A percentile compares a stretch with the other conserved stretches of the same genome.
These are phyloP conservation scores for Deroplatys truncata DNA, from an alignment of 2,888 invertebrate genomes.

Conservation along the genomic window DNA sequence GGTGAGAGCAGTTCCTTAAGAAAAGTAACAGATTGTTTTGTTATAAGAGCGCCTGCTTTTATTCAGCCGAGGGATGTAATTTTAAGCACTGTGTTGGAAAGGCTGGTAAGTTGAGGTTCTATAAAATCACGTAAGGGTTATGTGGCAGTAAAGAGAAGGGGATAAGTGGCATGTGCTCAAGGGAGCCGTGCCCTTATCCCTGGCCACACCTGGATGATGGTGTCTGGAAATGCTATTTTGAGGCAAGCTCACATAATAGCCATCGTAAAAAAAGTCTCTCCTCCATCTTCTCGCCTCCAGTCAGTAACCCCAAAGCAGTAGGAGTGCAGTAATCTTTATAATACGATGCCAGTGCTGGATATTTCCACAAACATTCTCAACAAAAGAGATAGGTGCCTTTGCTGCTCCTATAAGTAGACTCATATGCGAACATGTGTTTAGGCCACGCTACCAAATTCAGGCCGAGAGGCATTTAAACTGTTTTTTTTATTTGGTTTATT, in stretches of 20 bases:
- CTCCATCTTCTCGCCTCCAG: neutral
- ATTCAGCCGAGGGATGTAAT: neutral
- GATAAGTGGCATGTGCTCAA: neutral
- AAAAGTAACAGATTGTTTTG: neutral
- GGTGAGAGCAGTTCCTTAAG: neutral
- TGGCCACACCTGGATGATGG: constrained; percentile 12
- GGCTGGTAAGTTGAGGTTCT: neutral
- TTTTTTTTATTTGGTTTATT: no score
- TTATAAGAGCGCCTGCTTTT: neutral
- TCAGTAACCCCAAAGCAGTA: neutral
- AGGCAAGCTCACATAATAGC: constrained; percentile 26
- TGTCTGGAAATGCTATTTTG: neutral
- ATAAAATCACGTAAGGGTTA: neutral
- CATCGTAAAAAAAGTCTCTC: constrained; percentile 17
- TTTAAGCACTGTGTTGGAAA: neutral
- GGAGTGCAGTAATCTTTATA: neutral
- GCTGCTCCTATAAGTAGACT: no score
- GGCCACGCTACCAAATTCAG: no score
- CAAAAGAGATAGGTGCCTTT: neutral
- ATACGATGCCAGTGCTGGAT: neutral
- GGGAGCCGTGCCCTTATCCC: neutral
- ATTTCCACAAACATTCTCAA: neutral
- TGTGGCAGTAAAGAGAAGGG: neutral
- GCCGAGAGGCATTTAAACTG: no score
- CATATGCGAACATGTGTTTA: no score